A percentile compares a stretch with the other conserved stretches of the same genome.
Evolutionary conservation across 1,140 invertebrate species (phyloP).

Genomic region (Polypedilum vanderplanki): DNA sequence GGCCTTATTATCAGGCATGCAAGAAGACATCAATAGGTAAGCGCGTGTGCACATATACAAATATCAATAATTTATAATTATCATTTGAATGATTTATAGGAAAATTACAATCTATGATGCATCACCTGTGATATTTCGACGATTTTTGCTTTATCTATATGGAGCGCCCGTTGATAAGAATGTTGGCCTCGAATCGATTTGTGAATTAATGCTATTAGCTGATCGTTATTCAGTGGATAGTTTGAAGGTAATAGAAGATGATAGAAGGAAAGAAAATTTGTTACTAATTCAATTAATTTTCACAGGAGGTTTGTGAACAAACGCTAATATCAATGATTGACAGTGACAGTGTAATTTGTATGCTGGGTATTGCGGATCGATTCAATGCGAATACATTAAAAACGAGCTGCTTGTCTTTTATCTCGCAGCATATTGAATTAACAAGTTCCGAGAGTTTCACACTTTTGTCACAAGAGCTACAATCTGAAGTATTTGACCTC

Average conservation of each 20-base stretch:
- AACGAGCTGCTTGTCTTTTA: conserved; percentile 51
- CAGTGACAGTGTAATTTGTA: conserved; percentile 56
- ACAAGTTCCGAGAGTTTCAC: conserved; percentile 55
- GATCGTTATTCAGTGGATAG: conserved; percentile 45
- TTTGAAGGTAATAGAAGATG: conserved; percentile 35
- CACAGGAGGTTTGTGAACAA: conserved; percentile 55
- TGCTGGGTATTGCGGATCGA: conserved; percentile 59
- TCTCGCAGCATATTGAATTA: conserved; percentile 51
- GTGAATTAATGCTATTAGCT: conserved; percentile 55
- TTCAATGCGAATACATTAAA: conserved; percentile 54
- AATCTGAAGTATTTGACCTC: conserved; percentile 41
- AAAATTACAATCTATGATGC: conserved; percentile 62
- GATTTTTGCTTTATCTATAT: conserved; percentile 59
- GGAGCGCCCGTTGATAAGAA: conserved; percentile 50
- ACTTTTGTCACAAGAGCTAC: conserved; percentile 53
- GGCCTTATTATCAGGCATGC: conserved; percentile 62
- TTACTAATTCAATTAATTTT: background rate
- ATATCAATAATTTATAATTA: conserved; percentile 33
- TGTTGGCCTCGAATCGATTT: conserved; percentile 52
- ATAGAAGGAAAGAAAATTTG: background rate
- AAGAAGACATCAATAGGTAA: conserved; percentile 61
- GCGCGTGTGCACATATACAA: conserved; percentile 31
- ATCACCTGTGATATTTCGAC: conserved; percentile 52
- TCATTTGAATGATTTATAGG: conserved; percentile 39
- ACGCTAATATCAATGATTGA: conserved; percentile 52